These are phyloP conservation scores for Nyctibius grandis DNA, from an alignment of 2,797 vertebrate species.

Conservation along the genomic window DNA sequence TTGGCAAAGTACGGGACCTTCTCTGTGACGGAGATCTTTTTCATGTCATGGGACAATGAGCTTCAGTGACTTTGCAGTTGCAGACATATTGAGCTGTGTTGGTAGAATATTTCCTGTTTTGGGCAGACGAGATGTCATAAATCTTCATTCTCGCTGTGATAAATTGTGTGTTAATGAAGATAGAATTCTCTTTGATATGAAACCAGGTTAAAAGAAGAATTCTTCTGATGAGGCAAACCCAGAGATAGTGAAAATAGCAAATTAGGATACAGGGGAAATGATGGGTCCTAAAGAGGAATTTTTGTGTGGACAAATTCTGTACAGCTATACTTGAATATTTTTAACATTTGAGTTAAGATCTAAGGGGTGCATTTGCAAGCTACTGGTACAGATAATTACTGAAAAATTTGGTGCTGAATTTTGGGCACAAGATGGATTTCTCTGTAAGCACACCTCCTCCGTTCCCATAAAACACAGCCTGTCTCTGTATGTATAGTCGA, in stretches of 20 bases:
- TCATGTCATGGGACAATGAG: not conserved
- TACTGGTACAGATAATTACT: not conserved
- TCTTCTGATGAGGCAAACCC: not conserved
- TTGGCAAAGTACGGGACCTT: not conserved
- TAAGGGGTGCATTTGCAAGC: not conserved
- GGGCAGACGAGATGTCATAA: not conserved
- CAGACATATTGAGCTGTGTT: not conserved
- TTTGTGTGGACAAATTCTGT: not conserved
- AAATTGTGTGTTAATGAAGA: not conserved
- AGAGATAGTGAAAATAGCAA: not conserved
- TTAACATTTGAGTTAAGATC: not conserved
- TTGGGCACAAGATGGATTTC: not conserved
- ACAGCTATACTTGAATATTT: not conserved
- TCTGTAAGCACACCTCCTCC: not conserved
- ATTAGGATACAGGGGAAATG: not conserved
- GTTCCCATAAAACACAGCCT: not conserved
- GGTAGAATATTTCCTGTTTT: not conserved
- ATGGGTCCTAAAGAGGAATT: not conserved
- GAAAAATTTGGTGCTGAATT: not conserved
- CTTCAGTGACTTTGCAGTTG: not conserved
- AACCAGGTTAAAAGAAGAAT: not conserved
- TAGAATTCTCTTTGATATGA: not conserved
- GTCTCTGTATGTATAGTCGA: fast-evolving
- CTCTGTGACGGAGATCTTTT: not conserved
- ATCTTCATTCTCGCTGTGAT: not conserved